A percentile compares a stretch with the other conserved stretches of the same genome.
Evolutionary conservation across 2,113 vertebrate species (phyloP).

Genomic region (Orycteropus afer): DNA sequence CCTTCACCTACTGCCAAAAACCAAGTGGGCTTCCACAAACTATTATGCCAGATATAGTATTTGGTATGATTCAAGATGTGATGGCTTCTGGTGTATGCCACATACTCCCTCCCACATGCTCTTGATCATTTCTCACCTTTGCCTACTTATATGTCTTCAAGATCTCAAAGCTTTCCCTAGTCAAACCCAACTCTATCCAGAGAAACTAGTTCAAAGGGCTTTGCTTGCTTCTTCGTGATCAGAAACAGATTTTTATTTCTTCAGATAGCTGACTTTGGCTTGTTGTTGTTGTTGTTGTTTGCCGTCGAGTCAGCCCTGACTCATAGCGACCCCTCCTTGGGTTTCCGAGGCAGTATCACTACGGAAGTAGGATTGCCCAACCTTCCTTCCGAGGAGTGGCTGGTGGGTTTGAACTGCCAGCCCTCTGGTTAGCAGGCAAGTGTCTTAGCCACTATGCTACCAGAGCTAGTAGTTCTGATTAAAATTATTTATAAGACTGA

Average conservation of each 20-base stretch:
- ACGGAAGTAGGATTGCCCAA: too few species aligned
- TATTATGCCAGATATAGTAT: background rate
- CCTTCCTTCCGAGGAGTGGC: too few species aligned
- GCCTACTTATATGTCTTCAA: background rate
- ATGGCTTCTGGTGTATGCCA: background rate
- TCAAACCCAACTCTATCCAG: background rate
- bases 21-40: background rate
- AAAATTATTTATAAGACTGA: background rate
- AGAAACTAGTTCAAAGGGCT: background rate
- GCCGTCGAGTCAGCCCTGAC: too few species aligned
- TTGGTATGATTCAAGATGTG: background rate
- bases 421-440: too few species aligned
- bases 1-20: background rate
- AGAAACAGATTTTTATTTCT: background rate
- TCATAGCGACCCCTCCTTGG: too few species aligned
- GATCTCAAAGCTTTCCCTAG: background rate
- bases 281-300: too few species aligned
- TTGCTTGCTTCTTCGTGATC: background rate
- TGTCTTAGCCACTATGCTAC: too few species aligned
- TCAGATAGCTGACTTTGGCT: background rate
- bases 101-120: background rate
- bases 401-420: too few species aligned
- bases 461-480: background rate
- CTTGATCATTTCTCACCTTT: background rate
- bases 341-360: too few species aligned